Percentiles rank a stretch among this genome's conserved stretches.
These are phyloP conservation scores for Spatulosminthurus flaviceps DNA, from an alignment of 2,888 invertebrate genomes.

Conservation along the genomic window DNA sequence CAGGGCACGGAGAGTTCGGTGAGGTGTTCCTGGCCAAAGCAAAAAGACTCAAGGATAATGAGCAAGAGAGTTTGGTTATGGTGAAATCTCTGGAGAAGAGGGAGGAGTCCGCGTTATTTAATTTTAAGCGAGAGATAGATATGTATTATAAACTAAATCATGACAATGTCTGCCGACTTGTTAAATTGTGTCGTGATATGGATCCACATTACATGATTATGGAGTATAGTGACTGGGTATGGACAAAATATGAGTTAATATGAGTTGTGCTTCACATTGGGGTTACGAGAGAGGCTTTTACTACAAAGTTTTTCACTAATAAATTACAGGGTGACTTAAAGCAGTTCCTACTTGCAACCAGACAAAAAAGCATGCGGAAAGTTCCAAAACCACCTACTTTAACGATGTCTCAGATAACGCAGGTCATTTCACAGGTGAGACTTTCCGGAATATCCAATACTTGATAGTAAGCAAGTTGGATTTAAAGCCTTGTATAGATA, in stretches of 20 bases:
- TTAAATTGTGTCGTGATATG: conserved; percentile 70
- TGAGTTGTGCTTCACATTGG: conserved; percentile 59
- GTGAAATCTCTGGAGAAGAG: conserved; percentile 81
- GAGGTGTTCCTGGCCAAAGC: conserved; percentile 84
- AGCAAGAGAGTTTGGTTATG: conserved; percentile 70
- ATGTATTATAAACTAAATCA: conserved; percentile 84
- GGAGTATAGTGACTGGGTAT: conserved; percentile 93
- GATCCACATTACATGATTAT: conserved; percentile 90
- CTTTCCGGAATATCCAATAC: no score
- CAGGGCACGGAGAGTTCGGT: conserved; percentile 90
- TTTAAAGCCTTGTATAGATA: no score
- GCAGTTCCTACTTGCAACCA: conserved; percentile 81
- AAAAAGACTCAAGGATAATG: conserved; percentile 63
- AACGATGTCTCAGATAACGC: conserved; percentile 74
- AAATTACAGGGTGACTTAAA: conserved; percentile 95
- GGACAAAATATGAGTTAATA: conserved; percentile 57
- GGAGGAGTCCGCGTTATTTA: conserved; percentile 78
- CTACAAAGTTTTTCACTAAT: no score
- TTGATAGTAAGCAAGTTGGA: no score
- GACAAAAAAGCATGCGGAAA: conserved; percentile 65
- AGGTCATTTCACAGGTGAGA: conserved; percentile 69
- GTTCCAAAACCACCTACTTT: conserved; percentile 72
- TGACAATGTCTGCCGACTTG: conserved; percentile 77
- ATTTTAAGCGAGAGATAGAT: conserved; percentile 89
- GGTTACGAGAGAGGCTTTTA: no score